Evolutionary conservation across 1,140 invertebrate genomes (phyloP).

Genomic region (Pseudoatta argentina): DNA sequence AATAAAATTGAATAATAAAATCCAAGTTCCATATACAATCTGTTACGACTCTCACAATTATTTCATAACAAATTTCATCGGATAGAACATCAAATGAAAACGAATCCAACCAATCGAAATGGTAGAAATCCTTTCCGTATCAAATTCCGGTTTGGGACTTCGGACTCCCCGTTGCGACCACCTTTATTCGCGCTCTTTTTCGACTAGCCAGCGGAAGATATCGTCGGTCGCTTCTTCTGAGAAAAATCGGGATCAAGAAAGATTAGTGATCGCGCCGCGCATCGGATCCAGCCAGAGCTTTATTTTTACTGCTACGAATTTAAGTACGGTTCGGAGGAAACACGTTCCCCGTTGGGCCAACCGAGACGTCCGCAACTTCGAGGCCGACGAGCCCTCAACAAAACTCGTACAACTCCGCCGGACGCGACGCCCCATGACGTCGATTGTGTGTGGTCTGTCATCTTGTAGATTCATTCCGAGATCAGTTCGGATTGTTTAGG

Average conservation of each 20-base stretch:
- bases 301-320: conserved; percentile 63
- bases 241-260: conserved; percentile 56
- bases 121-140: conserved; percentile 52
- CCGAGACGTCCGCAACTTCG: conserved; percentile 46
- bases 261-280: conserved; percentile 44
- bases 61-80: conserved; percentile 41
- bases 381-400: conserved; percentile 46
- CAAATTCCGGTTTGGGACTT: conserved; percentile 47
- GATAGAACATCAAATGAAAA: conserved; percentile 25
- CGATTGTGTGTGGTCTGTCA: conserved; percentile 75
- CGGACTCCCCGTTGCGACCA: conserved; percentile 42
- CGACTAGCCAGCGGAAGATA: conserved; percentile 22
- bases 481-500: conserved; percentile 73
- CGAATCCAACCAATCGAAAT: conserved; percentile 27
- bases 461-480: conserved; percentile 70
- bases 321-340: conserved; percentile 22
- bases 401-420: conserved; percentile 32
- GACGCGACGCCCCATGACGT: conserved; percentile 64
- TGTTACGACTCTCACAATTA: conserved; percentile 37
- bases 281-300: conserved; percentile 32
- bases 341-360: conserved; percentile 16
- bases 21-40: background rate
- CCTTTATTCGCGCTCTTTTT: conserved; percentile 50
- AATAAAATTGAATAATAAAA: background rate
- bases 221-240: conserved; percentile 50